Percentiles rank a stretch among this genome's conserved stretches.
Conservation (phyloP, 2,797 vertebrate species). For the Chromobotia macracanthus region DNA sequence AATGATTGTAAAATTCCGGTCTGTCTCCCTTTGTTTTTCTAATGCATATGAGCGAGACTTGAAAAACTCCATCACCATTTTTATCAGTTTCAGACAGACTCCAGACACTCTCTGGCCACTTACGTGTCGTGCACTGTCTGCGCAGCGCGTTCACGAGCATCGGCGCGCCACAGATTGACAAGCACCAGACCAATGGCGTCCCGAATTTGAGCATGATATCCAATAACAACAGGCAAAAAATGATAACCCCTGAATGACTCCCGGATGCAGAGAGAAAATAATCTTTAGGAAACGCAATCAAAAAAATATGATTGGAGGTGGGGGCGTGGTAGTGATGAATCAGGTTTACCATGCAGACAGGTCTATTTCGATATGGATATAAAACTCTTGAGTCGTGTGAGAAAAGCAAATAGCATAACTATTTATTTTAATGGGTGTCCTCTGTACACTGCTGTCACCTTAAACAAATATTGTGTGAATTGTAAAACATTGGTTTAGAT, state of each 20-base stretch:
- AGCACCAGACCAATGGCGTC: constrained; percentile 67
- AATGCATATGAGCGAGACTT: constrained; percentile 60
- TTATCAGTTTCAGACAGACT: constrained; percentile 84
- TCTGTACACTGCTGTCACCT: not conserved
- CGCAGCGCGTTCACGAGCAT: constrained; percentile 77
- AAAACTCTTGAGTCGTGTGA: not conserved
- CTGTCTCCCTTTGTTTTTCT: constrained; percentile 59
- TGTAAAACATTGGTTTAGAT: not conserved
- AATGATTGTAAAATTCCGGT: constrained; percentile 60
- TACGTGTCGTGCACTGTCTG: constrained; percentile 78
- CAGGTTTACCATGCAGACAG: not conserved
- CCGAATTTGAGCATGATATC: constrained; percentile 44
- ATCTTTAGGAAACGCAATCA: constrained; percentile 44
- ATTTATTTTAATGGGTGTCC: not conserved
- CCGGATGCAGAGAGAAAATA: constrained; percentile 67
- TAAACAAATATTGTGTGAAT: not conserved
- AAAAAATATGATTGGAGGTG: constrained; percentile 36
- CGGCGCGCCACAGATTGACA: constrained; percentile 68
- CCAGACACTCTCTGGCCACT: constrained; percentile 81
- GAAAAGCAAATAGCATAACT: not conserved
- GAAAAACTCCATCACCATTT: constrained; percentile 76
- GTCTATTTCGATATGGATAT: not conserved
- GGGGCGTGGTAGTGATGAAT: not conserved
- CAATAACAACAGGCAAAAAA: constrained; percentile 62
- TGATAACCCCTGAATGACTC: constrained; percentile 53